Conservation (phyloP, 2,113 vertebrate genomes). For the Phylloscopus trochilus region DNA sequence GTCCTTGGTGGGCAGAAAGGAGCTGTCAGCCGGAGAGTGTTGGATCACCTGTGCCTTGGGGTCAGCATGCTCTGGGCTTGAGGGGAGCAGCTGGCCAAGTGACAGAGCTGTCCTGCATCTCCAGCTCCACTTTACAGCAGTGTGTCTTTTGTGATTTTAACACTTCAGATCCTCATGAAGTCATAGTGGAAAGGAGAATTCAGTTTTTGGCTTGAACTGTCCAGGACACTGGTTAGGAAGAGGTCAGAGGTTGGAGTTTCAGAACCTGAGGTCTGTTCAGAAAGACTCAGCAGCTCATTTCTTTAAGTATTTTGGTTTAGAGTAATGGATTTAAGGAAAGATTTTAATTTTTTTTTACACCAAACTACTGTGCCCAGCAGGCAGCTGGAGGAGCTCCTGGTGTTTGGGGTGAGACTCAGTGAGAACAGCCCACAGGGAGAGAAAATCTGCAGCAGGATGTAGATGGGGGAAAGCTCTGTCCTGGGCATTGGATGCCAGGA, state of each 20-base stretch:
- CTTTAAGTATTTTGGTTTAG: not conserved
- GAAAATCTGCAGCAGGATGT: not conserved
- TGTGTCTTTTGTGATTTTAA: not conserved
- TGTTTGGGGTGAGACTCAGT: not conserved
- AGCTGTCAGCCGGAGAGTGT: not conserved
- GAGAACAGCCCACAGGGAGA: not conserved
- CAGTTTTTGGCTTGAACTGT: not conserved
- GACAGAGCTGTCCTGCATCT: not conserved
- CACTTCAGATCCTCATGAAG: not conserved
- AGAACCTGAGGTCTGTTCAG: not conserved
- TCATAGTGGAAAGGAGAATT: not conserved
- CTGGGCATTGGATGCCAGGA: not conserved
- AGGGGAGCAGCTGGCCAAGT: not conserved
- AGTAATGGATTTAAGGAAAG: not conserved
- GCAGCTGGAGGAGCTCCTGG: not conserved
- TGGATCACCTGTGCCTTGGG: fast-evolving
- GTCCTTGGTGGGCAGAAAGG: not conserved
- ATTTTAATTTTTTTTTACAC: not conserved
- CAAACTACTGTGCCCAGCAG: not conserved
- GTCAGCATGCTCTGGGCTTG: not conserved
- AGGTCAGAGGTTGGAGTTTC: not conserved
- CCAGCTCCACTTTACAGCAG: not conserved
- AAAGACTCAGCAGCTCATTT: not conserved
- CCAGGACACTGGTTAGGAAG: not conserved
- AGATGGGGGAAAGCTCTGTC: not conserved